Evolutionary conservation across 2,113 vertebrate genomes (phyloP).

Genomic region (Pampusana beccarii): DNA sequence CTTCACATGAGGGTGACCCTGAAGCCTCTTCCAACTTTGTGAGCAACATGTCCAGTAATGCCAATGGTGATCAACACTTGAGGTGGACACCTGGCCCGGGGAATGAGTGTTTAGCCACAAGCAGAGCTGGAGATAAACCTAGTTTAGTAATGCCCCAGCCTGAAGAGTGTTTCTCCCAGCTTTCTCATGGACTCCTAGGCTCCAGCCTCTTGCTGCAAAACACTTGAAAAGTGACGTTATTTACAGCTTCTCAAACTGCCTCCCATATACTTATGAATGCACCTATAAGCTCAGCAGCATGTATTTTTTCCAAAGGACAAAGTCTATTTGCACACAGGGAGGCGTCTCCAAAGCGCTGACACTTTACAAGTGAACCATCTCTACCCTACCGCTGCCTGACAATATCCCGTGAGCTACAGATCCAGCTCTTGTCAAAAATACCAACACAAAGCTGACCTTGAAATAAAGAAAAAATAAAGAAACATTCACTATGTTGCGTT

Average conservation of each 20-base stretch:
- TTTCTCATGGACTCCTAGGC: background rate
- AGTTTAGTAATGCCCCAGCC: rapidly evolving
- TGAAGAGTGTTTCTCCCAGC: background rate
- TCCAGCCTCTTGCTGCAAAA: background rate
- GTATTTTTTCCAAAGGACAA: background rate
- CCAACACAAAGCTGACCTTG: constrained; percentile 25
- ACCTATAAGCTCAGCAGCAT: background rate
- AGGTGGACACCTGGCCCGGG: background rate
- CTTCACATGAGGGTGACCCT: background rate
- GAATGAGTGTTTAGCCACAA: background rate
- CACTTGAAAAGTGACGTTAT: background rate
- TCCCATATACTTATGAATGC: background rate
- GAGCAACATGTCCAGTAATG: background rate
- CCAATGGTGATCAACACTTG: background rate
- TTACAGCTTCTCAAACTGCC: background rate
- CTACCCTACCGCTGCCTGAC: background rate
- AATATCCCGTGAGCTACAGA: background rate
- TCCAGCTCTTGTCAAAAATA: background rate
- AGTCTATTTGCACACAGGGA: background rate
- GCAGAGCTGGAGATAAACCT: background rate
- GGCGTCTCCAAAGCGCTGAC: background rate
- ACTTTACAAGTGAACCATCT: background rate
- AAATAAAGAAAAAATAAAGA: constrained; percentile 75
- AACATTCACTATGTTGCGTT: constrained; percentile 58
- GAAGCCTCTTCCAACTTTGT: background rate